These are phyloP conservation scores for Sitta carolinensis DNA, from an alignment of 2,797 vertebrate species.

Conservation along the genomic window DNA sequence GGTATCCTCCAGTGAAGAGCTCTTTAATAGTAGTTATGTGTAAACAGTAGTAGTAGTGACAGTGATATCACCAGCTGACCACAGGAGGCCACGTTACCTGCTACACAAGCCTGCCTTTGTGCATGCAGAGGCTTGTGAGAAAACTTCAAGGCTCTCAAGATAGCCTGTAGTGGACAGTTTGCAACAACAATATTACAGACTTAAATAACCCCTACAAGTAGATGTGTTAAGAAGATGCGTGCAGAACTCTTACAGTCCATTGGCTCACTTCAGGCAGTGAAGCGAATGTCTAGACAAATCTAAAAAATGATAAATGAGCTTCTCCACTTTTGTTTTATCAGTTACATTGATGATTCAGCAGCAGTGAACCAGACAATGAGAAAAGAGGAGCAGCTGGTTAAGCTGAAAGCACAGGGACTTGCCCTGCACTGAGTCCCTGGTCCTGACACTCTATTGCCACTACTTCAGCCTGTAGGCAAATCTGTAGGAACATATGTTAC, in stretches of 20 bases:
- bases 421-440: not conserved
- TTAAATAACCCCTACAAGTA: not conserved
- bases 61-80: too few relatives aligned
- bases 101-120: not conserved
- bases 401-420: not conserved
- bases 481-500: not conserved
- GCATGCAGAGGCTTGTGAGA: not conserved
- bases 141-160: not conserved
- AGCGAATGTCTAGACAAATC: not conserved
- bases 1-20: not conserved
- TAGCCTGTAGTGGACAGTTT: not conserved
- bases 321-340: not conserved
- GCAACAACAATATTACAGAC: not conserved
- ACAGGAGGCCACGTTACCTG: not conserved
- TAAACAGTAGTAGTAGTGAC: not conserved
- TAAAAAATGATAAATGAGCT: not conserved
- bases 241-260: not conserved
- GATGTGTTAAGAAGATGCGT: not conserved
- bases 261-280: not conserved
- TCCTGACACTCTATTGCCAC: not conserved
- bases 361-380: not conserved
- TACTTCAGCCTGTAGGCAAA: not conserved
- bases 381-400: not conserved
- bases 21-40: not conserved
- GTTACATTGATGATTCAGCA: not conserved